These are phyloP conservation scores for Panulirus ornatus DNA, from an alignment of 1,140 invertebrate genomes.

Conservation along the genomic window DNA sequence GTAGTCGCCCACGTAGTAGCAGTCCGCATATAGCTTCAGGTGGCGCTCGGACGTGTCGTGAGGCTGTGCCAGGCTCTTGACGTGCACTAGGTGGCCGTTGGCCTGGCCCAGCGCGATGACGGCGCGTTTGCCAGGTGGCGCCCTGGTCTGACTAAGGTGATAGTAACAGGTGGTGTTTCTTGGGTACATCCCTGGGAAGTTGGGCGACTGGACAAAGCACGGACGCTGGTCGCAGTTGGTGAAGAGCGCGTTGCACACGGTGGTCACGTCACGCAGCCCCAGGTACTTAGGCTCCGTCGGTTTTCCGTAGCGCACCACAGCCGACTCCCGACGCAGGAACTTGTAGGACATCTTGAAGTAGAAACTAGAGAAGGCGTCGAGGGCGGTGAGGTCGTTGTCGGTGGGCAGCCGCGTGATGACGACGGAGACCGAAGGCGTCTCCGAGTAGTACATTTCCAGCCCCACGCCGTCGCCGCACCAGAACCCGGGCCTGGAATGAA, in stretches of 20 bases:
- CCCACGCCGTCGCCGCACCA: conserved; percentile 91
- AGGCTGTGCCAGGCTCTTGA: conserved; percentile 70
- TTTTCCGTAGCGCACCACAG: conserved; percentile 86
- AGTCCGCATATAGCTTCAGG: conserved; percentile 86
- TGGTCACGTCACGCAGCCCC: conserved; percentile 85
- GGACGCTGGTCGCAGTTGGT: conserved; percentile 92
- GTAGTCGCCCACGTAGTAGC: conserved; percentile 91
- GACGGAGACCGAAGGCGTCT: conserved; percentile 87
- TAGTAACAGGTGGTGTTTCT: conserved; percentile 91
- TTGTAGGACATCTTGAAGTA: conserved; percentile 84
- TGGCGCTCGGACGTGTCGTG: conserved; percentile 68
- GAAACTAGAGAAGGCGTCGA: conserved; percentile 75
- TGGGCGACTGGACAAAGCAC: conserved; percentile 90
- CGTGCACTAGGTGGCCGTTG: conserved; percentile 66
- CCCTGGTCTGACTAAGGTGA: conserved; percentile 84
- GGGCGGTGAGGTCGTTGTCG: conserved; percentile 74
- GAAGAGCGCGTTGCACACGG: conserved; percentile 90
- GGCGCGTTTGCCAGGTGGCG: conserved; percentile 78
- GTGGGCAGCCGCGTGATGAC: conserved; percentile 78
- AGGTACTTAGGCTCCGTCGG: conserved; percentile 79
- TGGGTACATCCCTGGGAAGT: conserved; percentile 91
- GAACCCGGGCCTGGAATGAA: conserved; percentile 82
- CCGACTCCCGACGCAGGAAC: conserved; percentile 86
- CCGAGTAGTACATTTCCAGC: conserved; percentile 90
- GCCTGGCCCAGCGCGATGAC: conserved; percentile 70